phyloP scores from a whole-genome alignment of 2,113 vertebrate species.

The Xenus cinereus region DNA sequence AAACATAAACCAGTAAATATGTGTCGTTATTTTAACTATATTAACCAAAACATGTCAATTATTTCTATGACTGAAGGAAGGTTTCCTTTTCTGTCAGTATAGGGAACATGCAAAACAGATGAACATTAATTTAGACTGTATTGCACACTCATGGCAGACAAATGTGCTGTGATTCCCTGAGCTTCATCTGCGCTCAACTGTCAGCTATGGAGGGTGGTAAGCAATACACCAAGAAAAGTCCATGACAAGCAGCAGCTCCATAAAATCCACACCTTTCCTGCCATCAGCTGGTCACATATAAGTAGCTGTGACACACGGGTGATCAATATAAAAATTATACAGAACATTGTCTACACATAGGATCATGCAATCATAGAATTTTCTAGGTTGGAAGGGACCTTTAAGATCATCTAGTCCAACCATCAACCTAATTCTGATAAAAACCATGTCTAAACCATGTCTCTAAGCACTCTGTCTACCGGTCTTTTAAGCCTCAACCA shows the following conservation, averaged over 20 bases:
- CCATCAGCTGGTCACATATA: neutral
- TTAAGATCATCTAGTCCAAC: too few relatives aligned
- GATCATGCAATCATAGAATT: too few relatives aligned
- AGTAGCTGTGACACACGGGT: neutral
- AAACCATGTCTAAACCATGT: too few relatives aligned
- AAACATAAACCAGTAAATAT: neutral
- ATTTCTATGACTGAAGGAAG: neutral
- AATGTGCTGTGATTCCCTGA: neutral
- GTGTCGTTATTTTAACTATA: neutral
- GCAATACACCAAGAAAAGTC: neutral
- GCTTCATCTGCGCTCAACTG: neutral
- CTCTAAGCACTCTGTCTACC: too few relatives aligned
- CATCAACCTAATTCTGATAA: too few relatives aligned
- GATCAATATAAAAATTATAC: neutral
- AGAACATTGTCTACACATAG: neutral
- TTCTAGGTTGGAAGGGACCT: too few relatives aligned
- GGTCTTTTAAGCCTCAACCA: too few relatives aligned
- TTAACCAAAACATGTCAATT: neutral
- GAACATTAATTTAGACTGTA: neutral
- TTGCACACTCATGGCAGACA: neutral
- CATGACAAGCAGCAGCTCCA: neutral
- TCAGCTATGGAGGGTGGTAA: neutral
- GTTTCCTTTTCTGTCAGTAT: neutral
- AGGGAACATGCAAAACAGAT: neutral
- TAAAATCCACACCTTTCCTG: neutral